Evolutionary conservation across 2,113 vertebrate genomes (phyloP).

Genomic region (Cyprinus carpio): DNA sequence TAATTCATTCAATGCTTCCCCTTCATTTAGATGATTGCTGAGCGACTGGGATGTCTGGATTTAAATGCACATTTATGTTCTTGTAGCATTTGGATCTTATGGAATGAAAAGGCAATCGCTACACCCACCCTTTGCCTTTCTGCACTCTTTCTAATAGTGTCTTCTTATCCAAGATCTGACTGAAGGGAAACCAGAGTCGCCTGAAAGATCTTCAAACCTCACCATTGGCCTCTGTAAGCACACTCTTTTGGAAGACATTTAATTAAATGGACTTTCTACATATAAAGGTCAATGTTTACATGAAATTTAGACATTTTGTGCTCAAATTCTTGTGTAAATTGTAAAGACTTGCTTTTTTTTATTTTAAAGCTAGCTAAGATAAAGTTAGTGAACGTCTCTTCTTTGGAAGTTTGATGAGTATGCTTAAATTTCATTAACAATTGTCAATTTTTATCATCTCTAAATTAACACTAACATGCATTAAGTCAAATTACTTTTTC

Average conservation of each 20-base stretch:
- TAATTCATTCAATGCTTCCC: slow-evolving; percentile 29
- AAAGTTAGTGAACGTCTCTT: slow-evolving; percentile 63
- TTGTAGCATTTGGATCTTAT: neutral
- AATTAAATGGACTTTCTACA: slow-evolving; percentile 60
- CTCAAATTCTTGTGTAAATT: slow-evolving; percentile 66
- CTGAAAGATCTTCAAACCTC: neutral
- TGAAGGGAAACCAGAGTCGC: neutral
- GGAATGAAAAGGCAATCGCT: slow-evolving; percentile 16
- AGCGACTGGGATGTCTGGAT: slow-evolving; percentile 21
- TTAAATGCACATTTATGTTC: slow-evolving; percentile 32
- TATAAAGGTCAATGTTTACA: slow-evolving; percentile 54
- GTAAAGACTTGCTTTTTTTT: slow-evolving; percentile 59
- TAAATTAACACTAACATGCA: neutral
- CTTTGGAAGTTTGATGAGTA: slow-evolving; percentile 57
- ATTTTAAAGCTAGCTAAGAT: slow-evolving; percentile 64
- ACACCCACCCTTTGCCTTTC: slow-evolving; percentile 6
- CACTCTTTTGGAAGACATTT: neutral
- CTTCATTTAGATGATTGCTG: slow-evolving; percentile 49
- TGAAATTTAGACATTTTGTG: slow-evolving; percentile 52
- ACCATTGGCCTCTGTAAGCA: slow-evolving; percentile 2
- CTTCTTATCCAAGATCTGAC: neutral
- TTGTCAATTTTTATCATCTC: neutral
- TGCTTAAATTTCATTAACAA: slow-evolving; percentile 54
- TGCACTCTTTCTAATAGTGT: neutral
- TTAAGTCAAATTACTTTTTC: neutral